Evolutionary conservation across 2,797 vertebrate genomes (phyloP).

Genomic region (Echiichthys vipera): DNA sequence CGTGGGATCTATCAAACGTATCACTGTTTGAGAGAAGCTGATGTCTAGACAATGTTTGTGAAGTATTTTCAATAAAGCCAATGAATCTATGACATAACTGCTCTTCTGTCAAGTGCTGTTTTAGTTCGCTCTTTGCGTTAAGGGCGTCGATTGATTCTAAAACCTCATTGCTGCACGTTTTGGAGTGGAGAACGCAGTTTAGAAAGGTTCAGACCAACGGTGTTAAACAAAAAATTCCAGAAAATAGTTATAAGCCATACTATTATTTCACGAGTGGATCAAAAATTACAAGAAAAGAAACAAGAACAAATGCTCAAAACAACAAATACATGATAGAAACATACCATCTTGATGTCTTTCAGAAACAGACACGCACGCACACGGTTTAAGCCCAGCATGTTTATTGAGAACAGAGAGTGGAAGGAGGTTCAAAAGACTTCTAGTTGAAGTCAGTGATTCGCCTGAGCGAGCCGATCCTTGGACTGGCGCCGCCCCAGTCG

Average conservation of each 20-base stretch:
- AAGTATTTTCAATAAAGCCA: slow-evolving; percentile 40
- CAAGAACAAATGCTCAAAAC: not conserved
- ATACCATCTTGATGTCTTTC: not conserved
- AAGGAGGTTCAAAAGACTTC: slow-evolving; percentile 25
- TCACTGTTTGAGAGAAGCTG: slow-evolving; percentile 51
- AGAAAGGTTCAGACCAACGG: not conserved
- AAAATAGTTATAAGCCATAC: not conserved
- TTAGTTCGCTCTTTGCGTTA: not conserved
- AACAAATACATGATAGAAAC: not conserved
- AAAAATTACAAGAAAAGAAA: not conserved
- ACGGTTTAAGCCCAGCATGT: slow-evolving; percentile 42
- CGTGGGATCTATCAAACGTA: slow-evolving; percentile 74
- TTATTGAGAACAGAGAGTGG: slow-evolving; percentile 66
- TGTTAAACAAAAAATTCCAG: not conserved
- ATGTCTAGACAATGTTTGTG: slow-evolving; percentile 13
- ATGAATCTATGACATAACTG: slow-evolving; percentile 31
- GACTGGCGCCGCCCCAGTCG: slow-evolving; percentile 71
- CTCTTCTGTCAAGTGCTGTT: not conserved
- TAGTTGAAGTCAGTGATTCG: slow-evolving; percentile 74
- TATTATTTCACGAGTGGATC: not conserved
- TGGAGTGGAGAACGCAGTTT: not conserved
- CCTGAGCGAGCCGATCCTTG: slow-evolving; percentile 69
- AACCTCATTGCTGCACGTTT: not conserved
- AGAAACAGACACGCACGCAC: slow-evolving; percentile 14
- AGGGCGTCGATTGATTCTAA: not conserved